A percentile compares a stretch with the other conserved stretches of the same genome.
phyloP scores from a whole-genome alignment of 2,888 invertebrate genomes.

The Congeria kusceri region DNA sequence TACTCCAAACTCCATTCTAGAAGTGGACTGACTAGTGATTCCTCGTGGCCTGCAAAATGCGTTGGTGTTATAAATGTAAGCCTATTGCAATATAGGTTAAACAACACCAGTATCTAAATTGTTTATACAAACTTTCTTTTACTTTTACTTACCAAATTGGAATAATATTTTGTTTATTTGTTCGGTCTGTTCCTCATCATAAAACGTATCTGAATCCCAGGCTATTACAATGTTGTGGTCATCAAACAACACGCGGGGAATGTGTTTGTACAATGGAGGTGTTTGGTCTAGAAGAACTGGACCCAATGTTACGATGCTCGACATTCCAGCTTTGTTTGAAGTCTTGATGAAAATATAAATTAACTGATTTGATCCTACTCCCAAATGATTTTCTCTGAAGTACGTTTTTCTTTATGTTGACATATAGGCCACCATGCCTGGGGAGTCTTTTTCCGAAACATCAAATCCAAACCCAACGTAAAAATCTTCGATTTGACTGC shows the following conservation, averaged over 20 bases:
- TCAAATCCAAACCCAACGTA: constrained; percentile 59
- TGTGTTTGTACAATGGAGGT: constrained; percentile 44
- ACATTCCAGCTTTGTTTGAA: constrained; percentile 63
- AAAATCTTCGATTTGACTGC: constrained; percentile 64
- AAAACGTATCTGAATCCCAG: constrained; percentile 60
- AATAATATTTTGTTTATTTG: constrained; percentile 49
- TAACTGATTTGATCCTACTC: constrained; percentile 41
- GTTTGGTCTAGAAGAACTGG: constrained; percentile 65
- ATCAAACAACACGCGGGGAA: constrained; percentile 25
- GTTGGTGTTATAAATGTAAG: not conserved
- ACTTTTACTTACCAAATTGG: constrained; percentile 57
- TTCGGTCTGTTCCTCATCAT: constrained; percentile 60
- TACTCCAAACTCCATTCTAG: constrained; percentile 41
- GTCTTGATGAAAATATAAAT: constrained; percentile 63
- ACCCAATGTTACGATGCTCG: constrained; percentile 46
- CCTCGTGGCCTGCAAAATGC: constrained; percentile 18
- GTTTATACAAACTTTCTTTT: not conserved
- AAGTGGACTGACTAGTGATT: constrained; percentile 12
- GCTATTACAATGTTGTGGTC: constrained; percentile 30
- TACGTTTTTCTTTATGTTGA: constrained; percentile 41
- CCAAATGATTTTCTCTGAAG: constrained; percentile 53
- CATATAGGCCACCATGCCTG: constrained; percentile 51
- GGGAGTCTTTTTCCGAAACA: constrained; percentile 2
- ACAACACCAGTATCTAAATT: not conserved
- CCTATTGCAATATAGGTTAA: not conserved